A percentile compares a stretch with the other conserved stretches of the same genome.
These are phyloP conservation scores for Falcaria lacertinaria DNA, from an alignment of 2,888 invertebrate species.

Conservation along the genomic window DNA sequence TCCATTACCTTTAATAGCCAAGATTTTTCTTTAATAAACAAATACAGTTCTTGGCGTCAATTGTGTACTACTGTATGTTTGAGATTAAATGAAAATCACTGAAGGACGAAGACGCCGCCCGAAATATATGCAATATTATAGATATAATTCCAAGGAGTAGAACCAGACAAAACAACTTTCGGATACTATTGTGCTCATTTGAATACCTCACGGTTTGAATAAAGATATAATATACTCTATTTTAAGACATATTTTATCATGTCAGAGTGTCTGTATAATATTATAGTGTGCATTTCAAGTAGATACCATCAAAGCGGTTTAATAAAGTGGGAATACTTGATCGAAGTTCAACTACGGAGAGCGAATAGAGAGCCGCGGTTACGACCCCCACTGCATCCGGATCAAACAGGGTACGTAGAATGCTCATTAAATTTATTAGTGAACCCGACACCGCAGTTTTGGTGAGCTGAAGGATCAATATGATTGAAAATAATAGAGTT, in stretches of 20 bases:
- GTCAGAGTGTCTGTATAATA: too few relatives aligned
- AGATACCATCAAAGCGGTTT: conserved; percentile 30
- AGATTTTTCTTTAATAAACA: not conserved
- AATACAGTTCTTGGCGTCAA: too few relatives aligned
- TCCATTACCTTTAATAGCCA: not conserved
- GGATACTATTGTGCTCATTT: too few relatives aligned
- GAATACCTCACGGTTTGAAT: too few relatives aligned
- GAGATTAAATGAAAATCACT: too few relatives aligned
- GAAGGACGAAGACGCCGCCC: too few relatives aligned
- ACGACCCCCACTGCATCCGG: conserved; percentile 23
- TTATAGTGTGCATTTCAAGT: conserved; percentile 5
- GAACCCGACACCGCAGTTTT: not conserved
- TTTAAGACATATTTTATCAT: too few relatives aligned
- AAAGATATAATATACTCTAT: too few relatives aligned
- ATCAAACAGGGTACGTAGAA: conserved; percentile 11
- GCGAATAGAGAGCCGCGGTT: conserved; percentile 11
- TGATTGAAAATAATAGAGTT: too few relatives aligned
- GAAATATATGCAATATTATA: too few relatives aligned
- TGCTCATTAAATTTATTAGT: conserved; percentile 8
- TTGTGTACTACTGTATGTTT: not conserved
- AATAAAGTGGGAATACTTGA: conserved; percentile 24
- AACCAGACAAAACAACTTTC: too few relatives aligned
- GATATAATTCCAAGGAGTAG: too few relatives aligned
- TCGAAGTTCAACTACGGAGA: conserved; percentile 24
- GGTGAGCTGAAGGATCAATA: not conserved